A percentile compares a stretch with the other conserved stretches of the same genome.
Evolutionary conservation across 2,113 vertebrate genomes (phyloP).

Genomic region (Gopherus flavomarginatus): DNA sequence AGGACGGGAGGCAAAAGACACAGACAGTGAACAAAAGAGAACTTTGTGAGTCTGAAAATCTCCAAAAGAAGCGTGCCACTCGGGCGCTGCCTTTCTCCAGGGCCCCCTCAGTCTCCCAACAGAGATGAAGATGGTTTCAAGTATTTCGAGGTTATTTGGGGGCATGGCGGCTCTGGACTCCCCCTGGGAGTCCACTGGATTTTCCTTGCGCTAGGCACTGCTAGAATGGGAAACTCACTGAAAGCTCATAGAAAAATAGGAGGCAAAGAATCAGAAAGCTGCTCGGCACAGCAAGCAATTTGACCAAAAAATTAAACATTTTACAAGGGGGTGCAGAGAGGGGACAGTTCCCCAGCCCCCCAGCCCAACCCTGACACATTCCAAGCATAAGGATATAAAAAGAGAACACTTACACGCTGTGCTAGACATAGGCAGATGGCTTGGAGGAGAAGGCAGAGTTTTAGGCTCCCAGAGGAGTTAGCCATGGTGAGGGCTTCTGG

Average conservation of each 20-base stretch:
- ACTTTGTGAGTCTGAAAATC: not conserved
- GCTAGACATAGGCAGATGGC: conserved; percentile 86
- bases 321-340: not conserved
- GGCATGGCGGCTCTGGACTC: not conserved
- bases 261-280: not conserved
- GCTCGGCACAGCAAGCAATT: fast-evolving
- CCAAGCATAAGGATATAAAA: not conserved
- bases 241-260: fast-evolving
- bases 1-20: not conserved
- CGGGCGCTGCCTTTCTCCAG: not conserved
- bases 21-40: fast-evolving
- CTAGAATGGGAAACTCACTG: fast-evolving
- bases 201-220: fast-evolving
- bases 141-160: fast-evolving
- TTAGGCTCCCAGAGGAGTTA: conserved; percentile 64
- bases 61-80: not conserved
- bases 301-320: not conserved
- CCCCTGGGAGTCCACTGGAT: not conserved
- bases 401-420: conserved; percentile 90
- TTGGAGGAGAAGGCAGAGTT: conserved; percentile 86
- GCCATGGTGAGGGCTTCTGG: conserved; percentile 82
- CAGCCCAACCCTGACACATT: not conserved
- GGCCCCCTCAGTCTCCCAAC: fast-evolving
- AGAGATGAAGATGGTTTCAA: fast-evolving
- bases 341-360: not conserved